These are phyloP conservation scores for Tragelaphus imberbis DNA, from an alignment of 2,113 vertebrate species.

Conservation along the genomic window DNA sequence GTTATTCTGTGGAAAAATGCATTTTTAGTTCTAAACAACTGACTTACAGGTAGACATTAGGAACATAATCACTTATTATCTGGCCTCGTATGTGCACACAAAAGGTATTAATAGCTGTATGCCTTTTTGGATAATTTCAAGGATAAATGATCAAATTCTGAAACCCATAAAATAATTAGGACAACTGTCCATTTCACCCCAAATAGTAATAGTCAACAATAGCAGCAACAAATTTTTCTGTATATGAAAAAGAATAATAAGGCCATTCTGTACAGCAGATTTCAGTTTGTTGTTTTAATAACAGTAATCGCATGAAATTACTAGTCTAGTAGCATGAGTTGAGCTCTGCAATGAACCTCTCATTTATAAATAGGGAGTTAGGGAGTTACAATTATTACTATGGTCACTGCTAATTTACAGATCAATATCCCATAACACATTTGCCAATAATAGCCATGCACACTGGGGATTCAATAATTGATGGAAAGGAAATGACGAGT, in stretches of 20 bases:
- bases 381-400: not conserved
- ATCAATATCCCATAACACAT: not conserved
- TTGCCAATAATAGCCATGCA: not conserved
- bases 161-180: slow-evolving; percentile 4
- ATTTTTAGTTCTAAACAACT: not conserved
- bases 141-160: not conserved
- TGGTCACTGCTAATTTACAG: not conserved
- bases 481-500: not conserved
- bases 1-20: not conserved
- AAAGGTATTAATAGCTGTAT: not conserved
- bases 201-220: not conserved
- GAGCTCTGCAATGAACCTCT: not conserved
- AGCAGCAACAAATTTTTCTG: not conserved
- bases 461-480: not conserved
- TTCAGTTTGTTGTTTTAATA: slow-evolving; percentile 15
- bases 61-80: not conserved
- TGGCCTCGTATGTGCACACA: not conserved
- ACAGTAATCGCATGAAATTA: not conserved
- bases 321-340: not conserved
- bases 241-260: not conserved
- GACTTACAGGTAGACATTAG: not conserved
- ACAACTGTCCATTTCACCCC: not conserved
- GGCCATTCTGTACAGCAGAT: not conserved
- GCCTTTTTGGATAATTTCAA: not conserved
- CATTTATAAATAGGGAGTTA: not conserved